Conservation (phyloP, 1,140 invertebrate genomes). For the Trypoxylus dichotomus region DNA sequence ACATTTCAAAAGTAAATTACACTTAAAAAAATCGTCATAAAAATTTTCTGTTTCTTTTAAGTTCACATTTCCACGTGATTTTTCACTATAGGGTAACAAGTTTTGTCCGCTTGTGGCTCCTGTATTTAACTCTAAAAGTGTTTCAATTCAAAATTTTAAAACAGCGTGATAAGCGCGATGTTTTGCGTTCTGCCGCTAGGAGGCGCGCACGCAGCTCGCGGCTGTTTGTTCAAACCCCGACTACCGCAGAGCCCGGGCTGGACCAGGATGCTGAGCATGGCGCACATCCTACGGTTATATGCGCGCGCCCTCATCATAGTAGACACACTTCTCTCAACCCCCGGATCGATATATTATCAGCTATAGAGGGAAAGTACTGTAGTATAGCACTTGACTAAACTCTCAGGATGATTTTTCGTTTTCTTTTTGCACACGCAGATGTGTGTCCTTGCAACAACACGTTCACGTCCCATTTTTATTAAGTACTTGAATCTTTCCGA, state of each 20-base stretch:
- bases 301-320: conserved; percentile 37
- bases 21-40: not conserved
- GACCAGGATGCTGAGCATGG: conserved; percentile 50
- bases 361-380: conserved; percentile 29
- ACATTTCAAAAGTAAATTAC: not conserved
- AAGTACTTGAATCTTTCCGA: not conserved
- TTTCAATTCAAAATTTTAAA: conserved; percentile 17
- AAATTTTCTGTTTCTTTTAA: not conserved
- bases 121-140: not conserved
- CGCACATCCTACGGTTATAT: conserved; percentile 43
- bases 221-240: conserved; percentile 40
- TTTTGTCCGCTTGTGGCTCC: not conserved
- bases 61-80: not conserved
- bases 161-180: conserved; percentile 19
- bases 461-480: not conserved
- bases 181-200: conserved; percentile 32
- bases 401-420: not conserved
- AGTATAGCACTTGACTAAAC: conserved; percentile 20
- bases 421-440: not conserved
- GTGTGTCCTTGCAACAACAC: conserved; percentile 6
- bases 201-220: conserved; percentile 35
- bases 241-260: conserved; percentile 50
- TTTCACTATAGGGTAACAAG: not conserved
- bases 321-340: conserved; percentile 29
- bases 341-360: conserved; percentile 46